Conservation (phyloP, 2,113 vertebrate genomes). For the Sula dactylatra region DNA sequence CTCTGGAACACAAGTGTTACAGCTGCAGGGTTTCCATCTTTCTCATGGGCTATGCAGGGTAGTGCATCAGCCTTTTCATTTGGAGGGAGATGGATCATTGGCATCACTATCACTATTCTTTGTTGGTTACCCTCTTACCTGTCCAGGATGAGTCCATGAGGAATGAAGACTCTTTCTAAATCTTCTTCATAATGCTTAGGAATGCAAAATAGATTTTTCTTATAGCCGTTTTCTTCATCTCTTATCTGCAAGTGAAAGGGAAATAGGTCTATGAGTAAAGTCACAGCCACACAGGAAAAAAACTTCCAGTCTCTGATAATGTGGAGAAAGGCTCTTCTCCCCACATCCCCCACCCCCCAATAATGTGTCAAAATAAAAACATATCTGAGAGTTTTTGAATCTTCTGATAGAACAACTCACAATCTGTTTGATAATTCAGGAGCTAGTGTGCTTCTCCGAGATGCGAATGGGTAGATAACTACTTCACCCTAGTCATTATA, state of each 20-base stretch:
- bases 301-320: not conserved
- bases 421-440: not conserved
- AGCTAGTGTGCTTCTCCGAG: not conserved
- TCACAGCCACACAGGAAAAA: not conserved
- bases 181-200: slow-evolving; percentile 81
- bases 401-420: not conserved
- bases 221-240: slow-evolving; percentile 76
- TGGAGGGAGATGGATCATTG: not conserved
- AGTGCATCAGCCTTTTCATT: not conserved
- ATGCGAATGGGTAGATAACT: not conserved
- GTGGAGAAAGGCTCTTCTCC: not conserved
- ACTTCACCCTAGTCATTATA: not conserved
- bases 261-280: not conserved
- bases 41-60: not conserved
- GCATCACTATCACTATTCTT: not conserved
- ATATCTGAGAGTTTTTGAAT: not conserved
- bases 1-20: not conserved
- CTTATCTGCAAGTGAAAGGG: not conserved
- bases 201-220: slow-evolving; percentile 79
- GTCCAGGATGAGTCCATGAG: slow-evolving; percentile 83
- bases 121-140: slow-evolving; percentile 63
- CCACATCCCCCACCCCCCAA: not conserved
- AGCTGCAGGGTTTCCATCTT: not conserved
- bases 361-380: not conserved
- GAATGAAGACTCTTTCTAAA: slow-evolving; percentile 81